phyloP scores from a whole-genome alignment of 1,140 invertebrate species.

The Diorhabda carinulata region DNA sequence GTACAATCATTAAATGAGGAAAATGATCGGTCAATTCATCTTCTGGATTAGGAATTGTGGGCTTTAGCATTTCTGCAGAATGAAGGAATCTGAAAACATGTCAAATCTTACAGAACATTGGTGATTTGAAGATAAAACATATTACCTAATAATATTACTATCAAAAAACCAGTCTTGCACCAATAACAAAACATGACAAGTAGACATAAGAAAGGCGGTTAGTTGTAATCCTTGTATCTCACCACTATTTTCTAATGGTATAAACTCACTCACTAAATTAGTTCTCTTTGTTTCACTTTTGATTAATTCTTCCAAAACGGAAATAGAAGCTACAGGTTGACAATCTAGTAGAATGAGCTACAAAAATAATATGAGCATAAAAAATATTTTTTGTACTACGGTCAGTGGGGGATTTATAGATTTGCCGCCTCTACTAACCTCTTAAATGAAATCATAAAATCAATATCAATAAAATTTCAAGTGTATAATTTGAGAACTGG shows the following conservation, averaged over 20 bases:
- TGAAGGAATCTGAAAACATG: conserved; percentile 65
- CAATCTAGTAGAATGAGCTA: conserved; percentile 59
- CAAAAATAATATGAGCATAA: conserved; percentile 4
- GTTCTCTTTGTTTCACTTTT: conserved; percentile 54
- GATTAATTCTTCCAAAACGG: conserved; percentile 56
- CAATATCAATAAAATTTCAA: too few relatives aligned
- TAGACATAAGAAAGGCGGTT: conserved; percentile 76
- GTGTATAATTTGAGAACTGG: too few relatives aligned
- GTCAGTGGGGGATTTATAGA: too few relatives aligned
- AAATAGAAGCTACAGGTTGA: conserved; percentile 59
- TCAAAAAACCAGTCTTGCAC: conserved; percentile 85
- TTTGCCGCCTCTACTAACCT: too few relatives aligned
- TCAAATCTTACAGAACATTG: neutral
- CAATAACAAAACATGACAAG: conserved; percentile 85
- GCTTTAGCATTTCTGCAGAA: conserved; percentile 84
- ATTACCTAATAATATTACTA: conserved; percentile 63
- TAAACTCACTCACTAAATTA: conserved; percentile 54
- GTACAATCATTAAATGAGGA: conserved; percentile 72
- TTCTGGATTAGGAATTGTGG: conserved; percentile 64
- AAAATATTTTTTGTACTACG: too few relatives aligned
- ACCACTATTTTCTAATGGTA: conserved; percentile 59
- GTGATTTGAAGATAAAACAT: neutral
- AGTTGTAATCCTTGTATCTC: conserved; percentile 76
- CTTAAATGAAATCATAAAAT: too few relatives aligned
- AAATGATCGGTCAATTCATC: conserved; percentile 67